phyloP scores from a whole-genome alignment of 2,113 vertebrate genomes.

The Psilopsiagon aymara region DNA sequence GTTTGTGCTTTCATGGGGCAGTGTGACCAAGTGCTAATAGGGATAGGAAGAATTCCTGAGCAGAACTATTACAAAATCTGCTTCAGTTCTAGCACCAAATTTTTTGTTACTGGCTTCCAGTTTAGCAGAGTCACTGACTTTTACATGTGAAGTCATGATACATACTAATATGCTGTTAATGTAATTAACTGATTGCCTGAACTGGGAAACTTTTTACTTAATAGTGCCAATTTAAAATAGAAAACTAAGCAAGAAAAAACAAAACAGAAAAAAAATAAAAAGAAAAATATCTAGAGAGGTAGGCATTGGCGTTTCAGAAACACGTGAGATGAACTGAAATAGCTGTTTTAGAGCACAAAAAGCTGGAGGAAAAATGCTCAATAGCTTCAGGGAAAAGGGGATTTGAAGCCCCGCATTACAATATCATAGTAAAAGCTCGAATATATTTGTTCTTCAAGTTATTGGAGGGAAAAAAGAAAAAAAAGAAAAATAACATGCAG shows the following conservation, averaged over 20 bases:
- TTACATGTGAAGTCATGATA: not conserved
- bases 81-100: not conserved
- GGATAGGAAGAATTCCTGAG: not conserved
- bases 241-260: not conserved
- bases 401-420: not conserved
- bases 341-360: not conserved
- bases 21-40: not conserved
- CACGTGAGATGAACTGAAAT: not conserved
- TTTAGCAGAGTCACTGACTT: not conserved
- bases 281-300: not conserved
- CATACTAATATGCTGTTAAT: not conserved
- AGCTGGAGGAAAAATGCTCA: not conserved
- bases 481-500: not conserved
- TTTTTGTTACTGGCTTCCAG: not conserved
- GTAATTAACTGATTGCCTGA: not conserved
- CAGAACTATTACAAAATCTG: not conserved
- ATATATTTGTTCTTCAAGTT: not conserved
- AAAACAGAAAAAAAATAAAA: not conserved
- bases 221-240: not conserved
- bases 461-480: rapidly evolving
- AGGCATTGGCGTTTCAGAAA: rapidly evolving
- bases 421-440: not conserved
- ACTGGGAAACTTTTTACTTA: not conserved
- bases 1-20: not conserved
- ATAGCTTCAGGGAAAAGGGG: not conserved